These are phyloP conservation scores for Rhynchomys soricoides DNA, from an alignment of 2,113 vertebrate genomes.

Conservation along the genomic window DNA sequence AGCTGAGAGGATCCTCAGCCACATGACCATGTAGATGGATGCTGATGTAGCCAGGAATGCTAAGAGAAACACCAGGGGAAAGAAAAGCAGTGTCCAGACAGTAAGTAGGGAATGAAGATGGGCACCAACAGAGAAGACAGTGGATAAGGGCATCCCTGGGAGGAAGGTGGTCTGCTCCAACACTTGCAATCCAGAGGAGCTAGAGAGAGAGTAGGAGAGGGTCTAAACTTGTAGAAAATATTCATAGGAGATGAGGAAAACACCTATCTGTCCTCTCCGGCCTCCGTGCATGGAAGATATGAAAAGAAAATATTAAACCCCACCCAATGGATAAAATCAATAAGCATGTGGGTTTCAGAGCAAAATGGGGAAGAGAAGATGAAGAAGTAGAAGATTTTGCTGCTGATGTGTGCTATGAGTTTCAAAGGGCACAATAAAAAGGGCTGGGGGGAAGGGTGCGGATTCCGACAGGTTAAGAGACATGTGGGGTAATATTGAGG, in stretches of 20 bases:
- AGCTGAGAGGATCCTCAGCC: background rate
- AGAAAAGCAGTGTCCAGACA: background rate
- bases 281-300: background rate
- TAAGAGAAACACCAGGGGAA: background rate
- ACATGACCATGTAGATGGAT: background rate
- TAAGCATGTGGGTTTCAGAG: background rate
- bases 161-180: background rate
- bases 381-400: background rate
- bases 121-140: background rate
- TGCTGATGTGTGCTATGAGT: background rate
- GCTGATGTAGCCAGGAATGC: background rate
- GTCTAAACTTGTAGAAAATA: background rate
- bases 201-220: background rate
- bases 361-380: constrained; percentile 3
- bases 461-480: background rate
- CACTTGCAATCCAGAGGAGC: background rate
- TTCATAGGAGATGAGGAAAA: background rate
- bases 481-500: background rate
- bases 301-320: background rate
- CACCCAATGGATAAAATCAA: background rate
- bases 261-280: background rate
- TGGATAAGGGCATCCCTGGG: background rate
- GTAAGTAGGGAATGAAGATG: background rate
- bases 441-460: background rate
- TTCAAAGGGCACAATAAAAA: background rate